Conservation (phyloP, 2,113 vertebrate species). For the Brachypodius melanocephalos region DNA sequence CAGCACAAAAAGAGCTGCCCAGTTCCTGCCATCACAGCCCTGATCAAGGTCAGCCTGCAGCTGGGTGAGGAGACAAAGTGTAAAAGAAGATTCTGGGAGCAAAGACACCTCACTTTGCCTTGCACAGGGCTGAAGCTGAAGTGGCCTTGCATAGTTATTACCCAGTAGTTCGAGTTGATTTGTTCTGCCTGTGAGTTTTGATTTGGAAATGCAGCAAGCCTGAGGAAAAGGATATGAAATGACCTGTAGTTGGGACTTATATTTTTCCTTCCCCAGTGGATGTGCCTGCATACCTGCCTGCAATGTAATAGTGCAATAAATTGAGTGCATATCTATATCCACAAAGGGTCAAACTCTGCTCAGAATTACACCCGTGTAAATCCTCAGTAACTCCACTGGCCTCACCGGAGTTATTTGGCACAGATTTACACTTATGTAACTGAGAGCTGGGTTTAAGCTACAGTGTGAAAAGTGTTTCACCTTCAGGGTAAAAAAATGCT, state of each 20-base stretch:
- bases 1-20: background rate
- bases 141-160: background rate
- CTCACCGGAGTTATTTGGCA: conserved; percentile 32
- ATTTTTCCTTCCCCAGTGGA: conserved; percentile 24
- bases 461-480: conserved; percentile 37
- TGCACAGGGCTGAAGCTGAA: background rate
- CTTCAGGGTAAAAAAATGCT: conserved; percentile 35
- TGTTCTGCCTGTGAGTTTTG: conserved; percentile 47
- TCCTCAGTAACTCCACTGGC: conserved; percentile 41
- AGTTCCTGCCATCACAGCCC: background rate
- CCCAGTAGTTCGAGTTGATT: conserved; percentile 33
- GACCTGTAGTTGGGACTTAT: conserved; percentile 30
- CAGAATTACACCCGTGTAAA: conserved; percentile 62
- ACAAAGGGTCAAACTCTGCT: conserved; percentile 39
- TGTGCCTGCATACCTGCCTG: conserved; percentile 39
- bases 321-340: conserved; percentile 45
- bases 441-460: conserved; percentile 31
- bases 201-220: conserved; percentile 33
- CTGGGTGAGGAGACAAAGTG: background rate
- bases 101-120: background rate
- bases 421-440: conserved; percentile 59
- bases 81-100: background rate
- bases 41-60: background rate
- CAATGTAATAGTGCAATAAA: conserved; percentile 45
- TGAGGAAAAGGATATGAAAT: conserved; percentile 37